Conservation (phyloP, 1,140 invertebrate species). For the Drosophila azteca region DNA sequence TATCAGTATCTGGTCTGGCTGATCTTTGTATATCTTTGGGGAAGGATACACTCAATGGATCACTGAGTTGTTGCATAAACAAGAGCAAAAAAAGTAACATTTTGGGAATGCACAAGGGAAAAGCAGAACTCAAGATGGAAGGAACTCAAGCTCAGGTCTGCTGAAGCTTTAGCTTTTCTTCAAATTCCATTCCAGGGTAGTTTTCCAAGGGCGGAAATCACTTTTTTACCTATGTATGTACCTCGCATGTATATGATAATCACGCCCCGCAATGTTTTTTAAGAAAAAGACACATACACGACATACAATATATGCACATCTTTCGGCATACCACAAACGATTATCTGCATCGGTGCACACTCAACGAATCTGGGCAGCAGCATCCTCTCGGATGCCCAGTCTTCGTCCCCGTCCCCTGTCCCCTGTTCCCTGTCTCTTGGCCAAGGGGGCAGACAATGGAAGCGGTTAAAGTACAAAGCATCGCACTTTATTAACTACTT, state of each 20-base stretch:
- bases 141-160: neutral
- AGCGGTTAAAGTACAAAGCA: slow-evolving; percentile 82
- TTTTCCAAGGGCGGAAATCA: slow-evolving; percentile 29
- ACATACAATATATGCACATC: slow-evolving; percentile 37
- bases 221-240: slow-evolving; percentile 33
- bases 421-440: slow-evolving; percentile 7
- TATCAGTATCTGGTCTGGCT: slow-evolving; percentile 25
- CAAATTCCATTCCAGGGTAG: no score
- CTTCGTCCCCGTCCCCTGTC: no score
- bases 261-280: slow-evolving; percentile 25
- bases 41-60: slow-evolving; percentile 4
- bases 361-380: slow-evolving; percentile 44
- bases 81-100: neutral
- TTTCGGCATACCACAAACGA: slow-evolving; percentile 81
- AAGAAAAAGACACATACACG: neutral
- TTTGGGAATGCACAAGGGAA: slow-evolving; percentile 18
- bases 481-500: slow-evolving; percentile 84
- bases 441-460: slow-evolving; percentile 53
- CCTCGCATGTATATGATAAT: slow-evolving; percentile 40
- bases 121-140: neutral
- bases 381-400: slow-evolving; percentile 12
- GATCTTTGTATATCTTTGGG: slow-evolving; percentile 19
- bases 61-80: slow-evolving; percentile 10
- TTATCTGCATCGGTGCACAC: slow-evolving; percentile 75
- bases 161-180: neutral